Evolutionary conservation across 2,888 invertebrate species (phyloP).

Genomic region (Heliconius hortense): DNA sequence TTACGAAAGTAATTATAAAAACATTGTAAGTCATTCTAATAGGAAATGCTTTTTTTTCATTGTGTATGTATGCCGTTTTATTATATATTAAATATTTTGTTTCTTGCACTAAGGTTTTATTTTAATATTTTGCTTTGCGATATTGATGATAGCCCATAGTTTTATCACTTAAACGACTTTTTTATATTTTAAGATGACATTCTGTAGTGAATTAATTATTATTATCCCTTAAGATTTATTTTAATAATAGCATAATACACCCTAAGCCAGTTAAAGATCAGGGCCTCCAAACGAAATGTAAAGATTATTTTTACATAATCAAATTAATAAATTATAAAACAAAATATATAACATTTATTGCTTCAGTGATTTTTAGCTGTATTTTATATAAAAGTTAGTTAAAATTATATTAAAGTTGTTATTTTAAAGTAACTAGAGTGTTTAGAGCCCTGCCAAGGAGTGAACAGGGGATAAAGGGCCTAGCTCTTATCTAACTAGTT

Average conservation of each 20-base stretch:
- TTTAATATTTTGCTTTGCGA: too few relatives aligned
- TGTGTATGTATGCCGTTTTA: too few relatives aligned
- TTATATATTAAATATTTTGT: too few relatives aligned
- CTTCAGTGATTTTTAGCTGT: not conserved
- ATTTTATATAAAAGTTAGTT: not conserved
- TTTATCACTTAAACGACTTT: too few relatives aligned
- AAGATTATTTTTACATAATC: not conserved
- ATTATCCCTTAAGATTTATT: not conserved
- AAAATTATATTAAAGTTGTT: not conserved
- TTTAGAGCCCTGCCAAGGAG: constrained; percentile 27
- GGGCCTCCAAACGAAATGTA: constrained; percentile 18
- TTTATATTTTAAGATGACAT: too few relatives aligned
- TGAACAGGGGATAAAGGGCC: constrained; percentile 42
- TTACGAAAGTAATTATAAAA: not conserved
- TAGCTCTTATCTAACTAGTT: constrained; percentile 65
- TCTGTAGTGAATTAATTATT: not conserved
- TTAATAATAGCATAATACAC: constrained; percentile 2
- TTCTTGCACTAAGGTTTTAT: too few relatives aligned
- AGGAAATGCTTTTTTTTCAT: not conserved
- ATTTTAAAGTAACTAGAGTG: not conserved
- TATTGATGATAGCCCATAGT: too few relatives aligned
- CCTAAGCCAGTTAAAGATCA: constrained; percentile 12
- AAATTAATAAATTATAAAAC: not conserved
- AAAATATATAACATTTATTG: not conserved
- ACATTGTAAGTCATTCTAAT: not conserved